Conservation (phyloP, 1,140 invertebrate species). For the Lucilia sericata region DNA sequence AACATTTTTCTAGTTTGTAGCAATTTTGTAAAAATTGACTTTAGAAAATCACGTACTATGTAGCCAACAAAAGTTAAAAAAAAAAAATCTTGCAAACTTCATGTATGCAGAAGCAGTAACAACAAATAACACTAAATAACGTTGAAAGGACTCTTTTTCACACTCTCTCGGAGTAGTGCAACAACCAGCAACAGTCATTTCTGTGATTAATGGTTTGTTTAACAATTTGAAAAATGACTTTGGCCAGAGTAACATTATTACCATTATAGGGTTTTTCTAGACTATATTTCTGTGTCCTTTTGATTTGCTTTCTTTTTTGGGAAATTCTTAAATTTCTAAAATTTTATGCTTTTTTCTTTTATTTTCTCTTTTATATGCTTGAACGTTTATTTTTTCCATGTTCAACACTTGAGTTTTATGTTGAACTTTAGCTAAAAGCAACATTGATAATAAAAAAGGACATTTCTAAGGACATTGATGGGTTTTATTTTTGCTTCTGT, state of each 20-base stretch:
- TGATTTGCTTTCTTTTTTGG: background rate
- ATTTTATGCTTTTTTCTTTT: background rate
- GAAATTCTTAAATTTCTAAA: background rate
- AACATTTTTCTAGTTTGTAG: slow-evolving; percentile 16
- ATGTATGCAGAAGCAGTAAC: background rate
- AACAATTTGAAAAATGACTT: slow-evolving; percentile 35
- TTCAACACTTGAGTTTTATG: background rate
- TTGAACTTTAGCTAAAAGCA: background rate
- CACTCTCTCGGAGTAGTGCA: background rate
- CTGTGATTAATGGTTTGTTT: slow-evolving; percentile 38
- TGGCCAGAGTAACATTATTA: background rate
- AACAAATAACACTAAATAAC: background rate
- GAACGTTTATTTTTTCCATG: background rate
- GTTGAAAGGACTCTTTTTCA: background rate
- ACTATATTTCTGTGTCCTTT: background rate
- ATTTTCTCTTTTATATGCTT: background rate
- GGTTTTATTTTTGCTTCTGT: background rate
- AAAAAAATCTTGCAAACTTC: background rate
- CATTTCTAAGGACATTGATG: background rate
- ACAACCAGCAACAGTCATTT: background rate
- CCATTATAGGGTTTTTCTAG: background rate
- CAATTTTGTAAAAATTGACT: slow-evolving; percentile 20
- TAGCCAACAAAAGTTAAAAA: background rate
- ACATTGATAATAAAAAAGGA: slow-evolving; percentile 4
- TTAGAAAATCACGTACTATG: slow-evolving; percentile 3